Evolutionary conservation across 2,888 invertebrate genomes (phyloP).

Genomic region (Hipparchia semele): DNA sequence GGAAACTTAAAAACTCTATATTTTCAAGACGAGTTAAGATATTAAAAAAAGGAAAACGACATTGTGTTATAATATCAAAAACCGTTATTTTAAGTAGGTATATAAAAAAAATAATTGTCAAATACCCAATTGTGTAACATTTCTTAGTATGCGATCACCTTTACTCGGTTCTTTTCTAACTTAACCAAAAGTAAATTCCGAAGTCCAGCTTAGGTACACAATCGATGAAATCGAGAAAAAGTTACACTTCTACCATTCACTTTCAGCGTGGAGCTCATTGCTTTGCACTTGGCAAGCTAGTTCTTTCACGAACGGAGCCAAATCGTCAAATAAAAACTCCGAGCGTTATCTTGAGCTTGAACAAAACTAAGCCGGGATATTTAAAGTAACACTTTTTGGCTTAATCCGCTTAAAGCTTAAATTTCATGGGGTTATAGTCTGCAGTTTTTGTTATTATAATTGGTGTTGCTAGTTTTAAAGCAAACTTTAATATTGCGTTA

Average conservation of each 20-base stretch:
- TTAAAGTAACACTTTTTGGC: slow-evolving; percentile 21
- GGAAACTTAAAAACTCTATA: too few species aligned
- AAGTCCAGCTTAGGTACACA: slow-evolving; percentile 12
- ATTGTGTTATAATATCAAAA: too few species aligned
- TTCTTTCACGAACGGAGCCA: slow-evolving; percentile 39
- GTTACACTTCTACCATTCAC: slow-evolving; percentile 25
- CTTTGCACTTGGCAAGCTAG: slow-evolving; percentile 36
- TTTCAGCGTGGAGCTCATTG: slow-evolving; percentile 33
- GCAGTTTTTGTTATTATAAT: neutral
- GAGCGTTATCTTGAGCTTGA: slow-evolving; percentile 40
- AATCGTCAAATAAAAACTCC: slow-evolving; percentile 42
- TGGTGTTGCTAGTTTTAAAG: neutral
- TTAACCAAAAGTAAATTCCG: neutral
- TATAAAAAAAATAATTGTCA: too few species aligned
- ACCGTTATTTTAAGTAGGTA: too few species aligned
- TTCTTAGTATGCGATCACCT: neutral
- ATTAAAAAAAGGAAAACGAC: too few species aligned
- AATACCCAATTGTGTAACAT: neutral
- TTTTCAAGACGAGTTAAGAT: too few species aligned
- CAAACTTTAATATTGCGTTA: too few species aligned
- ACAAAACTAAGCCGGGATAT: slow-evolving; percentile 40
- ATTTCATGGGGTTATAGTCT: neutral
- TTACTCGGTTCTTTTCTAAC: neutral
- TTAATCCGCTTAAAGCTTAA: slow-evolving; percentile 8
- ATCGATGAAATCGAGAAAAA: slow-evolving; percentile 19